Base-by-base conservation (phyloP, 2,888 invertebrate genomes). In the Eucriotettix oculatus region DNA sequence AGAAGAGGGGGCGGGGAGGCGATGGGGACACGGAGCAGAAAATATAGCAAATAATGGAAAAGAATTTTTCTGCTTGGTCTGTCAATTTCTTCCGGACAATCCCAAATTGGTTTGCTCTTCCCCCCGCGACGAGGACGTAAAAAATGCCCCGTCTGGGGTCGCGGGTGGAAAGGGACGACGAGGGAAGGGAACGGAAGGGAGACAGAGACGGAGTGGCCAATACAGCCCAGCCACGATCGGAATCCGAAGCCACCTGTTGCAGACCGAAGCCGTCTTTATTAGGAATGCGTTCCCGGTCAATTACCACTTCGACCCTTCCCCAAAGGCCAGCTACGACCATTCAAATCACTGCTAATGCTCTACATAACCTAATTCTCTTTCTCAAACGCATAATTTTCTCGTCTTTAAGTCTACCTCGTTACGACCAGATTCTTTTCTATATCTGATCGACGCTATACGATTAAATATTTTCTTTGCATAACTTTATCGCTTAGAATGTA, bases 161-260 rank as follows among this genome's bases (percentile, higher is more conserved):
- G 12, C 48, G 29, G 29, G 29, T 29, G 29, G 29, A 29, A 29
- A 29, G 29, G 29, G 29, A 29, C 29, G 29, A 29, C 29, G 58
- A 40, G 58, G 54, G 42, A n/a, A 29, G 42, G 58, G 43, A n/a
- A 29, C 16, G 58, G 43, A 41, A 54, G 40, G 53, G 52, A 12
- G 48, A 48, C 48, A 48, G 14, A 48, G 48, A 48, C 48, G 48
- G n/a, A 48, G 3, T 48, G 48, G 48, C 48, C 48, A 48, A 48
- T 48, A 48, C 48, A 12, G 48, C 48, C 59, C 57, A 57, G 60
- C 60, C 54, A 62, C 58, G 62, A 62, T 58, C 55, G 62, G 62
- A 62, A 62, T 62, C 58, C 52, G 57, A 42, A 55, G 54, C 59
- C 59, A 62, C 62, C 62, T 62, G 62, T 62, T 62, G 62, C 48